Evolutionary conservation across 2,797 vertebrate genomes (phyloP).

Genomic region (Siniperca obscura): DNA sequence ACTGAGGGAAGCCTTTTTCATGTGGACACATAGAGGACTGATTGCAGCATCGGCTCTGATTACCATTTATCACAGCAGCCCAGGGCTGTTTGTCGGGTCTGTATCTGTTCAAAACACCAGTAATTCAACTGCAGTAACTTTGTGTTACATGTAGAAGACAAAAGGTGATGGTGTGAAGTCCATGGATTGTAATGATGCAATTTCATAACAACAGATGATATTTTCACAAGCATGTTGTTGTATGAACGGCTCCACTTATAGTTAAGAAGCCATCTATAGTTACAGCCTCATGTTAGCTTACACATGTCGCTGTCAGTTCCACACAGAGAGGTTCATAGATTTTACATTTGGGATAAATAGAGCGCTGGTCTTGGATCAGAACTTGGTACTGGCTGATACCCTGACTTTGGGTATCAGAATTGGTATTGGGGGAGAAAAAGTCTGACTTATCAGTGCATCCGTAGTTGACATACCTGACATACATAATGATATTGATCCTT

Average conservation of each 20-base stretch:
- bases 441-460: neutral
- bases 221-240: too few relatives aligned
- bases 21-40: neutral
- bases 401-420: neutral
- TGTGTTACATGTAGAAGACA: neutral
- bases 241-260: too few relatives aligned
- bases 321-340: neutral
- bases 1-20: slow-evolving; percentile 15
- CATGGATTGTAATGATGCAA: too few relatives aligned
- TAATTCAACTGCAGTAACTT: neutral
- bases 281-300: too few relatives aligned
- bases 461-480: neutral
- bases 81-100: neutral
- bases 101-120: slow-evolving; percentile 13
- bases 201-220: too few relatives aligned
- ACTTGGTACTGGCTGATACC: neutral
- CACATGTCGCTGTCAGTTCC: too few relatives aligned
- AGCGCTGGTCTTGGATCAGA: too few relatives aligned
- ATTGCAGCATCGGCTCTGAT: slow-evolving; percentile 7
- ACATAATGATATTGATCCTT: neutral
- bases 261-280: too few relatives aligned
- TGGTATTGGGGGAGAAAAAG: neutral
- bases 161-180: too few relatives aligned
- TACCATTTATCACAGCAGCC: slow-evolving; percentile 28
- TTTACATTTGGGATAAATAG: neutral